Evolutionary conservation across 2,113 vertebrate species (phyloP), one percentile per base, ranked within the genome.

Genomic region (Agapornis roseicollis): DNA sequence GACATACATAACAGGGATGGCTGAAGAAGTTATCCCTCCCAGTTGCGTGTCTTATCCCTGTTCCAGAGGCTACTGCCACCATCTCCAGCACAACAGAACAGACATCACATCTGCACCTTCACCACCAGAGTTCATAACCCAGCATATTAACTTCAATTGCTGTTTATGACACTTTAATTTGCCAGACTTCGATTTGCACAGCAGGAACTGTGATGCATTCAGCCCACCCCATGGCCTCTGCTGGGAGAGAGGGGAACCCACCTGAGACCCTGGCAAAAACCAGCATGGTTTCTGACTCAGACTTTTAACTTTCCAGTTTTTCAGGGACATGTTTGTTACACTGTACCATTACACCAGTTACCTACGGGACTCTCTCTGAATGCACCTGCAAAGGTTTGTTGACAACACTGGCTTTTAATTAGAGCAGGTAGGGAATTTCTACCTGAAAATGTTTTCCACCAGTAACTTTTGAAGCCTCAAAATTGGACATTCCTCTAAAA

Each of bases 281-380:
- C 47, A 63, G 10, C 55, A 33, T 0, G 0, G 39, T 39, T 42
- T 73, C n/a, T 3, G 1, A 22, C 8, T 70, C 22, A 1, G n/a
- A 39, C 41, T 39, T 27, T 46, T 39, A 9, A 27, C 10, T 44
- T 39, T 22, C n/a, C 3, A 1, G 6, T 77, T 83, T 91, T 90
- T 83, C 79, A 81, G 60, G 29, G 5, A 17, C 1, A 2, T 1
- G 0, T n/a, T 25, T 37, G 20, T 44, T 80, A 53, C 2, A 33
- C 25, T 13, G 28, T 10, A 60, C 22, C 8, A 58, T 41, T 56
- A 39, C 15, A 37, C 3, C 41, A 33, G 8, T 23, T 18, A 46
- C 41, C 72, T 47, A 63, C 23, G 29, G 27, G 11, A 18, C 7
- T 68, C 5, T 31, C 17, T 65, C 66, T 49, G n/a, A 74, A 61